Evolutionary conservation across 2,797 vertebrate genomes (phyloP), one percentile per base, ranked within the genome.

Genomic region (Pteronotus mesoamericanus): DNA sequence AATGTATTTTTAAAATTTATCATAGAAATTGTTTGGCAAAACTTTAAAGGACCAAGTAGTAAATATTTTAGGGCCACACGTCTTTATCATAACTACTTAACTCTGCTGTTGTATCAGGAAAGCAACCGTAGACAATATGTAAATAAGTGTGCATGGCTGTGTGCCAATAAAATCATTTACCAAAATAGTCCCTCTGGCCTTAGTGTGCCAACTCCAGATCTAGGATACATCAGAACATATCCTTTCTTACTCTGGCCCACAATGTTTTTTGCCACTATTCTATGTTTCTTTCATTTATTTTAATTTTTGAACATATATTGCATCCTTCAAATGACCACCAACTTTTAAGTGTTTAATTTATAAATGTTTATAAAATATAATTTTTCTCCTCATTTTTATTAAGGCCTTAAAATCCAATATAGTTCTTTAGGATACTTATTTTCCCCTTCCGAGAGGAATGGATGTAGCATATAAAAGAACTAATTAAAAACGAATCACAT

Each of bases 341-440:
- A 64, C 24, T 80, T 86, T 88, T 66, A 92, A 85, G 95, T 93
- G n/a, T 80, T 87, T 92, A 66, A 80, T 74, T 95, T 69, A 82
- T 37, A 95, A 82, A 88, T 69, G n/a, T 88, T 59, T 12, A 64
- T n/a, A 94, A 85, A 74, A 89, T 51, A 71, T 24, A 75, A 71
- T 74, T 85, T 89, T 89, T 89, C 37, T 37, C 74, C 29, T 92
- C 16, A 94, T 77, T 96, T 97, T 94, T 85, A 94, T 77, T 74
- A 78, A 82, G 44, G 32, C 37, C 78, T 77, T 83, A 78, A 93
- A 72, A 95, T 75, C 64, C 16, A 89, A 55, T 32, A 18, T 22
- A 59, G 74, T 78, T 82, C 42, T 93, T 87, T 24, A 74, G 1
- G 44, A 44, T 59, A 39, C 32, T 46, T 74, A 59, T 51, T 69